Base-by-base conservation (phyloP, 2,888 invertebrate genomes). In the Lymantria dispar region DNA sequence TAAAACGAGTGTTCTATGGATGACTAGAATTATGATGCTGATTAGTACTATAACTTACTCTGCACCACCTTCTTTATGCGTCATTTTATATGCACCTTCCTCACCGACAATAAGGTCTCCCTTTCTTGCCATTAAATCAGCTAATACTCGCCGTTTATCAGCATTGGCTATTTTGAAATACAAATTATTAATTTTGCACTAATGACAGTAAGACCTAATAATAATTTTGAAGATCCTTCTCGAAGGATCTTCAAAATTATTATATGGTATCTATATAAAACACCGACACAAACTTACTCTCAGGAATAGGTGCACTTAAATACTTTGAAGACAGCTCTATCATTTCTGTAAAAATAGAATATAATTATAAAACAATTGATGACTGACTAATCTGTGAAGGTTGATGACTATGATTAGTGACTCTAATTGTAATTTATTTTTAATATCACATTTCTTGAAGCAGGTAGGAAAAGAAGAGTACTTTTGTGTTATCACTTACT, bases 281-380 rank as follows among this genome's bases (percentile, higher is more conserved):
- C 22, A 22, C 5, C 22, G 14, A 30, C 0, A 14, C 0, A 47
- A 22, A 70, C 83, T 80, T 68, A 83, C 83, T 82, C 44, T 83
- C 76, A 0, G 86, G 84, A 33, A 68, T 30, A 5, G 87, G 83
- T 3, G 66, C 45, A 7, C 85, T 61, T 41, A 87, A 63, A 62
- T 75, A 87, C 54, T 83, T 83, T 0, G 87, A 67, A 8, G 76
- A 58, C 9, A 83, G 80, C 0, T 86, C 85, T 15, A 86, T 58
- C n/a, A 86, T 47, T 1, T 63, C 86, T 86, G 62, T 37, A 64
- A 58, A 58, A 43, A 15, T 9, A 14, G n/a, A 22, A 22, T 3
- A 22, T 22, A 22, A 22, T 5, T 5, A 22, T 22, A 22, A 22
- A 22, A 3, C 22, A 22, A 22, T 22, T 22, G 22, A 22, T 22